A percentile compares a stretch with the other conserved stretches of the same genome.
Evolutionary conservation across 2,797 vertebrate species (phyloP).

Genomic region (Poecile montanus): DNA sequence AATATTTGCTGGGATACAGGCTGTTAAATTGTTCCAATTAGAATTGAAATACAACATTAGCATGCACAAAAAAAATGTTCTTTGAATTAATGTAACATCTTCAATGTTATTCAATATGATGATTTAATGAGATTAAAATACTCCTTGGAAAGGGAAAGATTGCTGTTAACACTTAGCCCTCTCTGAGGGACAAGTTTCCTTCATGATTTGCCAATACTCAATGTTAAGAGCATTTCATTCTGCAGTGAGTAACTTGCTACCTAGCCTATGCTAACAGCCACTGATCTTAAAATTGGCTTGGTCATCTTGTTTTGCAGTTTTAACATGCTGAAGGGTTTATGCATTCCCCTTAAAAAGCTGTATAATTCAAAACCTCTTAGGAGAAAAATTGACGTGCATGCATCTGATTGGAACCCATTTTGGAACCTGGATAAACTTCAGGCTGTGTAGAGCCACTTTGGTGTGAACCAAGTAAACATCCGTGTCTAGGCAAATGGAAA

Average conservation of each 20-base stretch:
- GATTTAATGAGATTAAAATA: background rate
- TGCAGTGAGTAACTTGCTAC: background rate
- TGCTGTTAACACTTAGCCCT: background rate
- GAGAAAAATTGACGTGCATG: background rate
- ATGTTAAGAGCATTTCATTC: background rate
- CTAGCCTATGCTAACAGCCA: background rate
- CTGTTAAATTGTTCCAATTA: background rate
- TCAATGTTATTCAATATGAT: background rate
- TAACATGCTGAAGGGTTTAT: background rate
- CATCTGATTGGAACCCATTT: background rate
- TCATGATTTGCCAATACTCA: background rate
- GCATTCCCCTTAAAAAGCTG: background rate
- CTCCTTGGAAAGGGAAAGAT: background rate
- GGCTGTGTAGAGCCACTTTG: background rate
- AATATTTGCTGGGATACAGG: background rate
- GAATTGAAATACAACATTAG: background rate
- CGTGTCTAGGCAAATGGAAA: fast-evolving
- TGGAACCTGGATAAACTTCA: background rate
- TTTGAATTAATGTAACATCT: background rate
- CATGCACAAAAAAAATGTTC: background rate
- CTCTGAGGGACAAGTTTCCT: background rate
- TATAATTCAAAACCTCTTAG: background rate
- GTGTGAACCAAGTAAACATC: background rate
- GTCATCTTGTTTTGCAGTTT: background rate
- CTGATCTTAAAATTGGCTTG: background rate